A percentile compares a stretch with the other conserved stretches of the same genome.
Evolutionary conservation across 2,888 invertebrate species (phyloP).

Genomic region (Steromphala cineraria): DNA sequence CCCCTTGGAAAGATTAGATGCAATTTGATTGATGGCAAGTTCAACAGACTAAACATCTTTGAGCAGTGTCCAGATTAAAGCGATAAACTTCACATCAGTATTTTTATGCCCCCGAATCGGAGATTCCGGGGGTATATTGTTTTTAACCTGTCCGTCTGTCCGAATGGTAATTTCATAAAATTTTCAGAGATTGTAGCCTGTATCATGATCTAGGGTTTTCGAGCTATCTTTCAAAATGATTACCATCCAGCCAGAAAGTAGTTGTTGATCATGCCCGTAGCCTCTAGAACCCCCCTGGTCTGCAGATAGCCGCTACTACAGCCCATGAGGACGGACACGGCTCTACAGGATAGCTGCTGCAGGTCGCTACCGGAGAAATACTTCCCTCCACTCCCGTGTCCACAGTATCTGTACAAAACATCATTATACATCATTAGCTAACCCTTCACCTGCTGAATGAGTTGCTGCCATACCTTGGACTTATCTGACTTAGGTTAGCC

Average conservation of each 20-base stretch:
- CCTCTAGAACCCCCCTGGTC: conserved; percentile 78
- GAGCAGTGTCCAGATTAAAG: neutral
- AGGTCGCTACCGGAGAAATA: conserved; percentile 79
- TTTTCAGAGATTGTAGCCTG: too few relatives aligned
- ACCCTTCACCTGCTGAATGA: too few relatives aligned
- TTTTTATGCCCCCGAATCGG: too few relatives aligned
- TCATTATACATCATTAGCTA: too few relatives aligned
- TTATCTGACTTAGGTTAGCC: too few relatives aligned
- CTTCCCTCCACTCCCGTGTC: conserved; percentile 85
- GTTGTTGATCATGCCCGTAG: conserved; percentile 80
- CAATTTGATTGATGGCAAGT: neutral
- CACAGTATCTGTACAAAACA: conserved; percentile 80
- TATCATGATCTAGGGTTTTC: too few relatives aligned
- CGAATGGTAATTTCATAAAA: too few relatives aligned
- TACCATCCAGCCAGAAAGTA: conserved; percentile 83
- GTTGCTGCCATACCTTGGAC: too few relatives aligned
- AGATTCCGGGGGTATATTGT: too few relatives aligned
- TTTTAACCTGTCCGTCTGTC: too few relatives aligned
- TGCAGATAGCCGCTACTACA: conserved; percentile 82
- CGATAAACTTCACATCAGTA: neutral
- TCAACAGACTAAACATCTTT: neutral
- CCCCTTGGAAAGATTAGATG: too few relatives aligned
- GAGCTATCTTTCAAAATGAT: conserved; percentile 45
- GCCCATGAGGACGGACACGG: conserved; percentile 82
- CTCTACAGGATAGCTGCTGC: conserved; percentile 78